phyloP scores from a whole-genome alignment of 2,888 invertebrate genomes.

The Dasypolia templi region DNA sequence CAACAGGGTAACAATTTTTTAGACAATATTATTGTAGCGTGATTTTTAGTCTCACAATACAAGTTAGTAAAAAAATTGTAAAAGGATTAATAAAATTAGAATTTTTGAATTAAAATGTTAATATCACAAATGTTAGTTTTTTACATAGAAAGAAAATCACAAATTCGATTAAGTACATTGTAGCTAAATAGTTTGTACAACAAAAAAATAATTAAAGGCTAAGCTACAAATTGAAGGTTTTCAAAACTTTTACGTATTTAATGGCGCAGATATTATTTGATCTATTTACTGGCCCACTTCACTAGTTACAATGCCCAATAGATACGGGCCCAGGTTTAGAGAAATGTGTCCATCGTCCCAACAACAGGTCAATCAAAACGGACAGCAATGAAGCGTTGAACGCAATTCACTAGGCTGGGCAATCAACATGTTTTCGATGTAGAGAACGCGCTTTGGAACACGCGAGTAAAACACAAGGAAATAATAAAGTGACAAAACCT shows the following conservation, averaged over 20 bases:
- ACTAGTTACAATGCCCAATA: conserved; percentile 8
- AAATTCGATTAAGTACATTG: conserved; percentile 65
- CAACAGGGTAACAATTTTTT: conserved; percentile 72
- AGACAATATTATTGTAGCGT: conserved; percentile 56
- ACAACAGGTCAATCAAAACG: conserved; percentile 27
- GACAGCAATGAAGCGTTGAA: conserved; percentile 5
- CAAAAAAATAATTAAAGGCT: conserved; percentile 54
- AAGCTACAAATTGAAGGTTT: conserved; percentile 61
- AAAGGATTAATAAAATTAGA: conserved; percentile 56
- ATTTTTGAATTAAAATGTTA: conserved; percentile 55
- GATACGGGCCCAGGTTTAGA: conserved; percentile 3
- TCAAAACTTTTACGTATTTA: conserved; percentile 53
- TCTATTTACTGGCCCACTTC: neutral
- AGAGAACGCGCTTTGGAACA: conserved; percentile 17
- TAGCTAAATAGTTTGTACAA: conserved; percentile 60
- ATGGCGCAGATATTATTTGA: neutral
- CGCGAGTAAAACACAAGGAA: neutral
- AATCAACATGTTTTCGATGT: neutral
- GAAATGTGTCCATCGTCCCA: conserved; percentile 19
- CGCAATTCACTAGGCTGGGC: neutral
- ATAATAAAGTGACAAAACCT: neutral
- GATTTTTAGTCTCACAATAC: conserved; percentile 62
- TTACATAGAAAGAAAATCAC: conserved; percentile 56
- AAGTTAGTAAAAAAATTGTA: conserved; percentile 58
- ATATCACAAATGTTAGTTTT: conserved; percentile 69